Conservation (phyloP, 2,888 invertebrate genomes). For the Polyploca ridens region DNA sequence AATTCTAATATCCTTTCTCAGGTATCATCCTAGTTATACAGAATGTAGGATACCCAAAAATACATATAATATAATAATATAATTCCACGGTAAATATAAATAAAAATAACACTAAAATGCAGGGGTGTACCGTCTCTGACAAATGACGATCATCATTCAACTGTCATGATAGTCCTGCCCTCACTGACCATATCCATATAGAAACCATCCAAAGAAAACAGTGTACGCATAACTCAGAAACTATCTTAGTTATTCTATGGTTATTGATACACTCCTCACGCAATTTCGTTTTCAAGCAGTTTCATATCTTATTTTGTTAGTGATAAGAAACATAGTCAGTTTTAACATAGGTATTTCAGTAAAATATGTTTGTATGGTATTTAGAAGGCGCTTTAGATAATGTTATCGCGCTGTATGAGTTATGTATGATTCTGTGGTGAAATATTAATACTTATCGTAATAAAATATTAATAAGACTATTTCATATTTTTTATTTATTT, state of each 20-base stretch:
- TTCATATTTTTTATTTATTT: no score
- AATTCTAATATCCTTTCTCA: no score
- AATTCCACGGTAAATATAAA: slow-evolving; percentile 6
- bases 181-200: slow-evolving; percentile 19
- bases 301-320: neutral
- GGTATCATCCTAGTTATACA: no score
- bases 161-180: slow-evolving; percentile 38
- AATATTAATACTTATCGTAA: neutral
- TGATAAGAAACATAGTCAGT: neutral
- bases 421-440: neutral
- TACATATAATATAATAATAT: no score
- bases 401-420: neutral
- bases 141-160: slow-evolving; percentile 47
- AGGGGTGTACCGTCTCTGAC: slow-evolving; percentile 44
- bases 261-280: neutral
- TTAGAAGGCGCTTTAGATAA: slow-evolving; percentile 6
- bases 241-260: neutral
- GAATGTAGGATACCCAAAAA: no score
- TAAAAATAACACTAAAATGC: neutral
- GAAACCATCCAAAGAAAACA: neutral
- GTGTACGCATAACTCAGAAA: neutral
- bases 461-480: no score
- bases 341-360: neutral
- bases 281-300: neutral
- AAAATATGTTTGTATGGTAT: neutral